Percentiles rank a stretch among this genome's conserved stretches.
Conservation (phyloP, 2,888 invertebrate genomes). For the Prionchulus punctatus region DNA sequence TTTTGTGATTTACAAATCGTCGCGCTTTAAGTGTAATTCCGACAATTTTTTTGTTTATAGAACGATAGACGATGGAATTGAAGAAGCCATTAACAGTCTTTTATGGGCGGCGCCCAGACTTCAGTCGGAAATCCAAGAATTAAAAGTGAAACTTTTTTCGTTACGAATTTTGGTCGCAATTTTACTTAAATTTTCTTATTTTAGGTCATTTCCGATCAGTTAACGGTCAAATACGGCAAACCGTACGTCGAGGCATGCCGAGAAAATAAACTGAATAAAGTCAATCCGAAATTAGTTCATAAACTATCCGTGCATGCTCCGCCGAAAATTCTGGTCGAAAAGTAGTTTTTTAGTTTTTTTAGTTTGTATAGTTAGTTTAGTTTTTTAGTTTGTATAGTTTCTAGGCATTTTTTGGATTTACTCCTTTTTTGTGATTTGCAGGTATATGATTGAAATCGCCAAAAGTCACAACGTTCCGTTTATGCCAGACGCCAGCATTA, state of each 20-base stretch:
- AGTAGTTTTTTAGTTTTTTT: slow-evolving; percentile 38
- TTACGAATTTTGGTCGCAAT: neutral
- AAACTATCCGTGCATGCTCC: slow-evolving; percentile 87
- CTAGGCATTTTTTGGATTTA: neutral
- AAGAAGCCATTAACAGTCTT: slow-evolving; percentile 85
- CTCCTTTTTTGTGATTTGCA: slow-evolving; percentile 13
- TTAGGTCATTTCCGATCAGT: slow-evolving; percentile 64
- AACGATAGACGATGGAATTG: slow-evolving; percentile 73
- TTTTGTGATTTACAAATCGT: neutral
- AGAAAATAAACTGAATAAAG: slow-evolving; percentile 58
- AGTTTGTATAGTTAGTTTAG: neutral
- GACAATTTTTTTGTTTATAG: slow-evolving; percentile 33
- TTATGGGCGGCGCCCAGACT: slow-evolving; percentile 91
- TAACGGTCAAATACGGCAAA: slow-evolving; percentile 80
- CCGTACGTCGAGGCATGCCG: slow-evolving; percentile 76
- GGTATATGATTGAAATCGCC: slow-evolving; percentile 76
- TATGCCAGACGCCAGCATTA: slow-evolving; percentile 70
- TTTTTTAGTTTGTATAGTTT: neutral
- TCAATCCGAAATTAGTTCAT: slow-evolving; percentile 77
- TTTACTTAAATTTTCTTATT: slow-evolving; percentile 26
- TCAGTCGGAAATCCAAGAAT: slow-evolving; percentile 39
- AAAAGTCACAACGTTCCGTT: slow-evolving; percentile 84
- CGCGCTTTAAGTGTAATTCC: neutral
- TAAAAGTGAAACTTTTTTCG: slow-evolving; percentile 20
- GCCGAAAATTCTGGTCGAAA: slow-evolving; percentile 81